Evolutionary conservation across 2,888 invertebrate species (phyloP).

Genomic region (Cheiracanthium punctorium): DNA sequence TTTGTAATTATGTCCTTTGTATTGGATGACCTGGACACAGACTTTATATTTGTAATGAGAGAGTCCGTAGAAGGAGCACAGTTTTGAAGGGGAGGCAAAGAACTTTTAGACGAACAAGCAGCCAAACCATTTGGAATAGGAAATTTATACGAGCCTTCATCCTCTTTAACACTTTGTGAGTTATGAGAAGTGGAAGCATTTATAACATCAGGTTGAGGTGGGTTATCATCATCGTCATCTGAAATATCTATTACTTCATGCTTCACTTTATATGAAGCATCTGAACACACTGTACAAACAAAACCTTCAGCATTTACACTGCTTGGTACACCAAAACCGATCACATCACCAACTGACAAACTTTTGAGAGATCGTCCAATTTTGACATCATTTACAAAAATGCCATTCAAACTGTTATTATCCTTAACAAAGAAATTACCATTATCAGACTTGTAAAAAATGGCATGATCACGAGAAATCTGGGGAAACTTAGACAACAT

Average conservation of each 20-base stretch:
- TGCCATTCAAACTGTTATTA: slow-evolving; percentile 45
- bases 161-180: slow-evolving; percentile 26
- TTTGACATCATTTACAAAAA: slow-evolving; percentile 33
- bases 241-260: background rate
- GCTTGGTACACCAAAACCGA: slow-evolving; percentile 28
- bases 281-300: background rate
- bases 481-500: background rate
- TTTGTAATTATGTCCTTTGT: too few relatives aligned
- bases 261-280: background rate
- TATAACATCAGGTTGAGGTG: too few relatives aligned
- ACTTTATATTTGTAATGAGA: too few relatives aligned
- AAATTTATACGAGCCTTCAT: background rate
- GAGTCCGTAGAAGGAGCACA: too few relatives aligned
- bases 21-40: too few relatives aligned
- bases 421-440: slow-evolving; percentile 37
- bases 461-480: slow-evolving; percentile 51
- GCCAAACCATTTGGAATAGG: background rate
- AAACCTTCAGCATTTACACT: background rate
- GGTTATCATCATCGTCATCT: background rate
- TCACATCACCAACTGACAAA: slow-evolving; percentile 14
- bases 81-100: too few relatives aligned
- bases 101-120: too few relatives aligned
- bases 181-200: too few relatives aligned
- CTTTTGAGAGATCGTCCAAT: background rate
- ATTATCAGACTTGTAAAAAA: background rate